These are phyloP conservation scores for Caradrina kadenii DNA, from an alignment of 2,888 invertebrate species.

Conservation along the genomic window DNA sequence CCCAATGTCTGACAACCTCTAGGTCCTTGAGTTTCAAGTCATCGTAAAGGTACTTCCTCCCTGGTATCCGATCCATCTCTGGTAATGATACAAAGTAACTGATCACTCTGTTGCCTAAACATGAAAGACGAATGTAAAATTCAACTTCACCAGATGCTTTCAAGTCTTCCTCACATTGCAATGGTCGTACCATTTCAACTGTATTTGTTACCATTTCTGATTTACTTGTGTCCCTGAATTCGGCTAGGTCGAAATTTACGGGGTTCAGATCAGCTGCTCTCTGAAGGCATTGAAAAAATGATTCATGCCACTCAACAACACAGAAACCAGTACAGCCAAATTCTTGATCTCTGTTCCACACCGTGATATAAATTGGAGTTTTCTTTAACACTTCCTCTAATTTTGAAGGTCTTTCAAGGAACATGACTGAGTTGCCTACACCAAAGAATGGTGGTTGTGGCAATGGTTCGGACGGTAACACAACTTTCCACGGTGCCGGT, in stretches of 20 bases:
- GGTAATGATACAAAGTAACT: slow-evolving; percentile 84
- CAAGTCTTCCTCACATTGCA: slow-evolving; percentile 86
- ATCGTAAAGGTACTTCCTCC: slow-evolving; percentile 83
- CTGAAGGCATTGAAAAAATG: slow-evolving; percentile 81
- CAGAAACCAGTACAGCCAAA: slow-evolving; percentile 84
- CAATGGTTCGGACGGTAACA: slow-evolving; percentile 84
- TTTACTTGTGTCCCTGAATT: slow-evolving; percentile 80
- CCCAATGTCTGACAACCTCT: slow-evolving; percentile 87
- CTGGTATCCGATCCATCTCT: slow-evolving; percentile 87
- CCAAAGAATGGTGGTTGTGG: slow-evolving; percentile 87
- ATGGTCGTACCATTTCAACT: slow-evolving; percentile 76
- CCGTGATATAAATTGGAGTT: slow-evolving; percentile 84
- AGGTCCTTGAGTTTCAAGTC: slow-evolving; percentile 84
- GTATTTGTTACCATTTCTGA: slow-evolving; percentile 85
- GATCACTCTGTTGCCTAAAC: slow-evolving; percentile 83
- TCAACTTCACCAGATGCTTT: slow-evolving; percentile 85
- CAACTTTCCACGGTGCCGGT: slow-evolving; percentile 70
- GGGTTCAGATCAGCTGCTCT: slow-evolving; percentile 81
- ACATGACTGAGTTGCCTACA: slow-evolving; percentile 85
- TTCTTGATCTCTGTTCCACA: slow-evolving; percentile 86
- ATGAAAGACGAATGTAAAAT: slow-evolving; percentile 81
- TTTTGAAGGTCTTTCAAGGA: slow-evolving; percentile 83
- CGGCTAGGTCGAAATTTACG: slow-evolving; percentile 82
- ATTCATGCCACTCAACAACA: slow-evolving; percentile 82
- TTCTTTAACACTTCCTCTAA: slow-evolving; percentile 80